Conservation (phyloP, 1,140 invertebrate species). For the Cataglyphis hispanica region DNA sequence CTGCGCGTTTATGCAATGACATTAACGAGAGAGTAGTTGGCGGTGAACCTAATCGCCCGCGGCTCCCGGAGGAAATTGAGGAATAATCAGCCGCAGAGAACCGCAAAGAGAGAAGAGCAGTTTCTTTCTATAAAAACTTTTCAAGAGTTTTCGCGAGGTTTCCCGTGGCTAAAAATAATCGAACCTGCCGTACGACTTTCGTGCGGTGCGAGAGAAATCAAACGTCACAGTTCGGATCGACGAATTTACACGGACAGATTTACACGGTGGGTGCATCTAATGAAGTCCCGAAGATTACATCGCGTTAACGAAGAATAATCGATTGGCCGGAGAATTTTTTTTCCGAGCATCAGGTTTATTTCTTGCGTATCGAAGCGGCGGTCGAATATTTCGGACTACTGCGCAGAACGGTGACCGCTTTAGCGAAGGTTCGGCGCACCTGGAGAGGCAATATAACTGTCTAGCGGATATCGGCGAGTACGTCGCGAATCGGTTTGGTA, state of each 20-base stretch:
- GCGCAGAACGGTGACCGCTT: constrained; percentile 13
- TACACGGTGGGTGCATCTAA: too few species aligned
- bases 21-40: constrained; percentile 10
- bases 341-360: background rate
- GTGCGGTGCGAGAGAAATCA: too few species aligned
- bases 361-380: background rate
- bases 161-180: too few species aligned
- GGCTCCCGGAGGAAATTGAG: too few species aligned
- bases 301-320: background rate
- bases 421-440: background rate
- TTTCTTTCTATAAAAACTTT: background rate
- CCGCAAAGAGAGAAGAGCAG: background rate
- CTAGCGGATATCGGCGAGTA: constrained; percentile 6
- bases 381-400: background rate
- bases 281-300: background rate
- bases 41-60: background rate
- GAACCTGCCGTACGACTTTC: too few species aligned
- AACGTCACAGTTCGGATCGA: too few species aligned
- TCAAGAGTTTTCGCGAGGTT: too few species aligned
- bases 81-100: too few species aligned
- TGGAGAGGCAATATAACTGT: background rate
- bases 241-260: too few species aligned
- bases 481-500: constrained; percentile 47
- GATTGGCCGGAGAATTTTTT: background rate
- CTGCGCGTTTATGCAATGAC: constrained; percentile 54